Evolutionary conservation across 2,113 vertebrate species (phyloP).

Genomic region (Phoenicopterus ruber): DNA sequence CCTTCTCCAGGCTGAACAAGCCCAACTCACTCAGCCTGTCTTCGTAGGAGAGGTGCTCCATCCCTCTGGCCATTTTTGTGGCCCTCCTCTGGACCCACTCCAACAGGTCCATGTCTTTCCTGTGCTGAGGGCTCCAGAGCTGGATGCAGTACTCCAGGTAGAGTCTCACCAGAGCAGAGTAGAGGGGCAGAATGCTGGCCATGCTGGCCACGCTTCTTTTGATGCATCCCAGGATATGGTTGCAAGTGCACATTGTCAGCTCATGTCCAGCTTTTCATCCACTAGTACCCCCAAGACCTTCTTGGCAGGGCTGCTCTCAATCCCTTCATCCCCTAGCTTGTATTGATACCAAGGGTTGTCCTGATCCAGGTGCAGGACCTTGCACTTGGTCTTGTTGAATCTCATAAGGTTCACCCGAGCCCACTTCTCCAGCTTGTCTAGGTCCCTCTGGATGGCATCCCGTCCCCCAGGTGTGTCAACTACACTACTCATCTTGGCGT

Average conservation of each 20-base stretch:
- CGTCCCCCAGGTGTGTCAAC: background rate
- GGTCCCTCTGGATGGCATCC: background rate
- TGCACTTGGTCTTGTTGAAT: background rate
- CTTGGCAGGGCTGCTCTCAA: background rate
- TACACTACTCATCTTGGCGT: too few relatives aligned
- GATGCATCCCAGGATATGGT: background rate
- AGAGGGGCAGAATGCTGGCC: too few relatives aligned
- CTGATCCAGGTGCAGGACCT: background rate
- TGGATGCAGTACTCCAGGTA: background rate
- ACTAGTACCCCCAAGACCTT: background rate
- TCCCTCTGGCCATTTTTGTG: background rate
- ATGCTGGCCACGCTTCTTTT: too few relatives aligned
- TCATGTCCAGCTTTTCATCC: background rate
- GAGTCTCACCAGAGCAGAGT: too few relatives aligned
- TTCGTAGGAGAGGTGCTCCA: too few relatives aligned
- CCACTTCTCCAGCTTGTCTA: background rate
- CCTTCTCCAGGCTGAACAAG: too few relatives aligned
- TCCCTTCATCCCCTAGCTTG: background rate
- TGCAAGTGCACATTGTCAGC: background rate
- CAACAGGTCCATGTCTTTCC: background rate
- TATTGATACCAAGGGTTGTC: background rate
- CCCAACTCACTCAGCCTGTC: too few relatives aligned
- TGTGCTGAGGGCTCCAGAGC: background rate
- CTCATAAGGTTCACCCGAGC: background rate
- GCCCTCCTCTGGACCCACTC: background rate